Percentiles rank a stretch among this genome's conserved stretches.
Evolutionary conservation across 1,140 invertebrate species (phyloP).

Genomic region (Drosophila arizonae): DNA sequence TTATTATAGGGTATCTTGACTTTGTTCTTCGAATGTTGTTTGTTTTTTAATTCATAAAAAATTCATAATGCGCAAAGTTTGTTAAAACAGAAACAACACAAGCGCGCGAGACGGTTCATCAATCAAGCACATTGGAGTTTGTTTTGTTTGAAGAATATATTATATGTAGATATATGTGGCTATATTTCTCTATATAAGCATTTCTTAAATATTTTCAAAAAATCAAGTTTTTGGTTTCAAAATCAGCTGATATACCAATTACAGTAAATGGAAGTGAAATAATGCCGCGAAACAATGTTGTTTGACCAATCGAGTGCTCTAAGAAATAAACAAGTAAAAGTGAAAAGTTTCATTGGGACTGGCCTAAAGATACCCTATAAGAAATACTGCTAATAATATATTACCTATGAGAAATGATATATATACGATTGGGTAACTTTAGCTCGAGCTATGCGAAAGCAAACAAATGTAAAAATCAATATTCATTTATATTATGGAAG

Average conservation of each 20-base stretch:
- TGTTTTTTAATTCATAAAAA: background rate
- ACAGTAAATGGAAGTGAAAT: background rate
- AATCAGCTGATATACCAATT: background rate
- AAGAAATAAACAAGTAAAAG: constrained; percentile 2
- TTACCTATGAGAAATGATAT: too few species aligned
- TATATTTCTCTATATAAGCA: too few species aligned
- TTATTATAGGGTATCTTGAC: background rate
- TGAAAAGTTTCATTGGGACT: background rate
- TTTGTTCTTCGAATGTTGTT: background rate
- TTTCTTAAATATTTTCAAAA: background rate
- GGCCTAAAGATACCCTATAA: too few species aligned
- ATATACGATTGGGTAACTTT: too few species aligned
- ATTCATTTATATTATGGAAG: too few species aligned
- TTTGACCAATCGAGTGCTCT: constrained; percentile 1
- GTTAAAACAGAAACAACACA: constrained; percentile 1
- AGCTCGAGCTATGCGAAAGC: too few species aligned
- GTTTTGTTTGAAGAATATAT: constrained; percentile 4
- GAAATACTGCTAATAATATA: too few species aligned
- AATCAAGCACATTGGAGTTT: constrained; percentile 10
- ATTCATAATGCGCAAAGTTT: constrained; percentile 13
- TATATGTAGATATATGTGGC: too few species aligned
- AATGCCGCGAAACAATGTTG: background rate
- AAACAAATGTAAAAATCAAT: too few species aligned
- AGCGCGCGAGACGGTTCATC: background rate
- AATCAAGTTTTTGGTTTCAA: constrained; percentile 4